Conservation (phyloP, 2,888 invertebrate genomes). For the Apamea crenata region DNA sequence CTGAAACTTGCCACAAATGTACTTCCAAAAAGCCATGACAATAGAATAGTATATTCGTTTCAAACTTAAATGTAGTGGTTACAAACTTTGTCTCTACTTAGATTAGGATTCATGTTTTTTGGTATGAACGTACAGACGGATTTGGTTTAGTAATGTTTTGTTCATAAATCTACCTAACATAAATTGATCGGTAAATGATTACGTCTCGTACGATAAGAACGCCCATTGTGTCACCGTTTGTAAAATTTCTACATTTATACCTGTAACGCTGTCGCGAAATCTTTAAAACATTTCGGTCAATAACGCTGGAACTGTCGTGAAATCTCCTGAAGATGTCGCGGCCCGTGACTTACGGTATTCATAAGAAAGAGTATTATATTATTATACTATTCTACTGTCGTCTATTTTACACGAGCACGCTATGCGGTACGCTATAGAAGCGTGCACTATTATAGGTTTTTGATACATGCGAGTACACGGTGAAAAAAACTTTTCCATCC, state of each 20-base stretch:
- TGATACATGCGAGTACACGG: neutral
- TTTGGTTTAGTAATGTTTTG: neutral
- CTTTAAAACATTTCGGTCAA: too few species aligned
- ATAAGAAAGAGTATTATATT: too few species aligned
- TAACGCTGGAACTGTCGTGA: too few species aligned
- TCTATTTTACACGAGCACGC: neutral
- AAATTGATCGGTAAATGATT: neutral
- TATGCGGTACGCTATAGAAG: neutral
- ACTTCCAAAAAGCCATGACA: neutral
- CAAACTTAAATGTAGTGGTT: constrained; percentile 9
- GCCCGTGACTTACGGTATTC: too few species aligned
- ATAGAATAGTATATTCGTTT: constrained; percentile 27
- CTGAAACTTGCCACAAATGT: too few species aligned
- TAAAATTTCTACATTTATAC: too few species aligned
- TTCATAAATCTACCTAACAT: neutral
- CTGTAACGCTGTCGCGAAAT: too few species aligned
- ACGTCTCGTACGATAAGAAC: too few species aligned
- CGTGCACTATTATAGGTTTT: neutral
- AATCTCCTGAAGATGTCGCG: too few species aligned
- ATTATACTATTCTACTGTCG: too few species aligned
- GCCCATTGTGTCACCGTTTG: too few species aligned
- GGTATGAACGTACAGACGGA: neutral
- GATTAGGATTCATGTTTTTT: constrained; percentile 7
- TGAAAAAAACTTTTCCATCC: neutral
- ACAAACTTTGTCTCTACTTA: constrained; percentile 8